phyloP scores from a whole-genome alignment of 2,888 invertebrate genomes.

The Onchidella celtica region DNA sequence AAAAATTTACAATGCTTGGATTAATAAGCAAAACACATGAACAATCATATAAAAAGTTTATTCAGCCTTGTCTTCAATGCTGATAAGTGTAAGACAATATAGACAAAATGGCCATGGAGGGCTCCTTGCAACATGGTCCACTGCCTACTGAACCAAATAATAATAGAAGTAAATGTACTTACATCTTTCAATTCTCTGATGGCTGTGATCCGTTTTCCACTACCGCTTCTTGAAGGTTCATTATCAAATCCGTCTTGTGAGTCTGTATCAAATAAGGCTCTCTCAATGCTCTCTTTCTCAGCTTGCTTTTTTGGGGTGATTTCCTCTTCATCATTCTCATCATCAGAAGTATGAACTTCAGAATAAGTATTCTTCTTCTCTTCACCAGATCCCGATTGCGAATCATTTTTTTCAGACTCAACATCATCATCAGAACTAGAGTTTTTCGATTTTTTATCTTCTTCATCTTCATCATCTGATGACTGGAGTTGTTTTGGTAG shows the following conservation, averaged over 20 bases:
- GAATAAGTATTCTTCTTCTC: conserved; percentile 45
- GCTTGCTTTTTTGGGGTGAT: conserved; percentile 10
- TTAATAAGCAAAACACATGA: too few species aligned
- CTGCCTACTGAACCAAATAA: too few species aligned
- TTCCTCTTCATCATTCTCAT: conserved; percentile 48
- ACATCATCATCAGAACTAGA: conserved; percentile 46
- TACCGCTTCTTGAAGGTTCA: conserved; percentile 46
- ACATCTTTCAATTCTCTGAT: conserved; percentile 67
- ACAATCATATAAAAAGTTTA: too few species aligned
- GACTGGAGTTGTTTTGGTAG: conserved; percentile 48
- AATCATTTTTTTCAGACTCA: conserved; percentile 54
- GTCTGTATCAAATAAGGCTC: conserved; percentile 61
- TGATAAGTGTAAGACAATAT: too few species aligned
- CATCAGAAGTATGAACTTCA: conserved; percentile 31
- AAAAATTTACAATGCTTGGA: too few species aligned
- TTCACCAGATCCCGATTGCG: conserved; percentile 39
- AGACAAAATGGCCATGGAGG: too few species aligned
- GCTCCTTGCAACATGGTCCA: too few species aligned
- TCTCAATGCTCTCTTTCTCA: conserved; percentile 26
- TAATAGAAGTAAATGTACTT: too few species aligned
- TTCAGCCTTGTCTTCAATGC: too few species aligned
- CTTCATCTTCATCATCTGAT: conserved; percentile 44
- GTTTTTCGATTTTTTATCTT: conserved; percentile 44
- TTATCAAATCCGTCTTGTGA: conserved; percentile 57
- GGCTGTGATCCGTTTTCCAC: conserved; percentile 50